phyloP scores from a whole-genome alignment of 2,113 vertebrate species.

The Prinia subflava region DNA sequence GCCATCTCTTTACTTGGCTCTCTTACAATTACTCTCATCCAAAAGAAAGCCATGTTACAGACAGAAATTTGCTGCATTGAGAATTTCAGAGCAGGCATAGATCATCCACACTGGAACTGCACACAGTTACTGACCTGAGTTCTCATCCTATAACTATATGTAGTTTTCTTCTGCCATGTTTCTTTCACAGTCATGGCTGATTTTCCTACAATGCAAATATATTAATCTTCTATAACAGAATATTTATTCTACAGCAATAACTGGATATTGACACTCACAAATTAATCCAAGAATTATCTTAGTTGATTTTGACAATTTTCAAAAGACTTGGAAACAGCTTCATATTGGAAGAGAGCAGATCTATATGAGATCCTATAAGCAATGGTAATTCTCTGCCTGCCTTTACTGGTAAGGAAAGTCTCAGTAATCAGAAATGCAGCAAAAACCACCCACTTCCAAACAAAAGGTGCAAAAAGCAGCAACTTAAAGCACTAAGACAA shows the following conservation, averaged over 20 bases:
- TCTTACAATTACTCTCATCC: not conserved
- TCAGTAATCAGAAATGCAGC: not conserved
- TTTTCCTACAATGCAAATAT: not conserved
- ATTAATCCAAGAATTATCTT: not conserved
- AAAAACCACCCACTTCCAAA: not conserved
- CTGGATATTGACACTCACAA: not conserved
- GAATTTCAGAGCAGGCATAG: not conserved
- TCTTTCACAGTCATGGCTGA: not conserved
- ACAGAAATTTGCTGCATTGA: not conserved
- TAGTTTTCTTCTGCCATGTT: not conserved
- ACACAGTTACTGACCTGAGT: not conserved
- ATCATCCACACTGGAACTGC: not conserved
- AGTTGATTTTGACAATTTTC: not conserved
- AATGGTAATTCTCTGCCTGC: not conserved
- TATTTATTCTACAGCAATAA: not conserved
- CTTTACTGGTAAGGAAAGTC: not conserved
- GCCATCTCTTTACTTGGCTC: not conserved
- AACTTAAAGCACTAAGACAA: not conserved
- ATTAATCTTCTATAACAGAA: not conserved
- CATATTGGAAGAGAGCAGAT: not conserved
- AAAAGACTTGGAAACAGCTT: not conserved
- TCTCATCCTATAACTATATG: not conserved
- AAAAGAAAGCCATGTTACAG: not conserved
- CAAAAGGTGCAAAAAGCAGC: not conserved
- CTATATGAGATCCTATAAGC: not conserved